Conservation (phyloP, 2,797 vertebrate species). For the Tamandua tetradactyla region DNA sequence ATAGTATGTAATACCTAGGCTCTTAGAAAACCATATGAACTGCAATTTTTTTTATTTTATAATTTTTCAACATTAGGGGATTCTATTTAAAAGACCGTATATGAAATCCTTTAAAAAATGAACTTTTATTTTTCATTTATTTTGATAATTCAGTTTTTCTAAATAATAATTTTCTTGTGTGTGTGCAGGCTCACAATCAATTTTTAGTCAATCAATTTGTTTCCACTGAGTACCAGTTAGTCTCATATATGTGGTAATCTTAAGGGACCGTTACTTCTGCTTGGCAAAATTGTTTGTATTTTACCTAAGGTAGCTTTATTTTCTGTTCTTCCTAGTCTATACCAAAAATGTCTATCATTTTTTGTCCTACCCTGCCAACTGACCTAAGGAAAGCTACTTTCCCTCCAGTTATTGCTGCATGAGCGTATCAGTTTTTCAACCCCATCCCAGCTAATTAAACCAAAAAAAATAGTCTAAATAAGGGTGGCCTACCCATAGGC, state of each 20-base stretch:
- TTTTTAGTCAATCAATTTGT: conserved; percentile 12
- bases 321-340: not conserved
- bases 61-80: not conserved
- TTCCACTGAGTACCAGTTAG: conserved; percentile 2
- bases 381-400: conserved; percentile 24
- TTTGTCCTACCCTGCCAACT: not conserved
- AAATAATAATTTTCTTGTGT: not conserved
- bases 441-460: conserved; percentile 6
- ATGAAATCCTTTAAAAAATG: not conserved
- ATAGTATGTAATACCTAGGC: not conserved
- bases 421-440: not conserved
- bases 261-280: not conserved
- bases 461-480: conserved; percentile 1
- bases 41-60: not conserved
- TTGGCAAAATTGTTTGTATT: conserved; percentile 25
- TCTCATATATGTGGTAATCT: not conserved
- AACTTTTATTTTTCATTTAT: not conserved
- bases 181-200: not conserved
- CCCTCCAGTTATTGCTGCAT: not conserved
- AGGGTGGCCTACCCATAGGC: not conserved
- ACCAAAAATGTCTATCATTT: not conserved
- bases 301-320: not conserved
- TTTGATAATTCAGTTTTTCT: not conserved
- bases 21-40: not conserved
- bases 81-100: not conserved